Evolutionary conservation across 2,888 invertebrate species (phyloP), one percentile per base, ranked within the genome.

Genomic region (Morinoia aosen): DNA sequence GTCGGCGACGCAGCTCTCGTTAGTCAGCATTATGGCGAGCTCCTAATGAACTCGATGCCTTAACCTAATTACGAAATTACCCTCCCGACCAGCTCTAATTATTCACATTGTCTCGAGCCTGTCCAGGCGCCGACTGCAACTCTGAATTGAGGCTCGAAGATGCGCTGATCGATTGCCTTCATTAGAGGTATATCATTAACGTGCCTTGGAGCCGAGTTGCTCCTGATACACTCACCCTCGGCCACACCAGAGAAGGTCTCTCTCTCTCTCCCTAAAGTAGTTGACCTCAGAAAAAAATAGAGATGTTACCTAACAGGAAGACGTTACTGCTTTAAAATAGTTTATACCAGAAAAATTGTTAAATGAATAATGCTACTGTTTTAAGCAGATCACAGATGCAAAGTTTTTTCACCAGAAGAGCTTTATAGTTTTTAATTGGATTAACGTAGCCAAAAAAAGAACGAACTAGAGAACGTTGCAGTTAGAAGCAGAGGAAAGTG

Each of bases 61-160:
- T 48, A 93, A 93, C 48, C 93, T 93, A 93, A 57, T 93, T 93
- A 57, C 57, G 25, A 93, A 93, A 93, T 93, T 93, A 93, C 93
- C n/a, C 19, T 93, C 57, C 19, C 56, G 56, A 48, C 93, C n/a
- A n/a, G 57, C 11, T 16, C 93, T 57, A 93, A 93, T 93, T 93
- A 93, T 93, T 93, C 93, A 93, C 93, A 48, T 90, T 90, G 48
- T 76, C 76, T 76, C 76, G 33, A 16, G 76, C 25, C 25, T 33
- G 76, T 76, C 76, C 76, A 33, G 12, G 25, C 76, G 76, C 76
- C 10, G 25, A 76, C 76, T 76, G 76, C 76, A 76, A 33, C 8
- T 16, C 76, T 76, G 25, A 16, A 76, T 33, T 25, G 76, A 76
- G 76, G 76, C 33, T 16, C 33, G 25, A 76, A 76, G 76, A 76